These are phyloP conservation scores for Mycogona germanica DNA, from an alignment of 2,888 invertebrate species.

Conservation along the genomic window DNA sequence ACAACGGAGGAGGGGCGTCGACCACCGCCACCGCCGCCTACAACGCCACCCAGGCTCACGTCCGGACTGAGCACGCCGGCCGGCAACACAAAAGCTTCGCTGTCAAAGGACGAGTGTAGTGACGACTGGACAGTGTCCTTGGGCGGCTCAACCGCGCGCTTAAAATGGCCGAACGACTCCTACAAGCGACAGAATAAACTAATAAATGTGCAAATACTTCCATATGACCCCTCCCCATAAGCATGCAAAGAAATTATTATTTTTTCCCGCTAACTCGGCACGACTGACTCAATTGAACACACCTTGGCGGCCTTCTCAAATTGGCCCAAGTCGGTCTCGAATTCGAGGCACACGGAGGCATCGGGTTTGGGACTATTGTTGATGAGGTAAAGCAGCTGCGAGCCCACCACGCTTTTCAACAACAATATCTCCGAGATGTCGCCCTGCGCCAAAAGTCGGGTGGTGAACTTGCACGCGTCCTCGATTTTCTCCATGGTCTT, in stretches of 20 bases:
- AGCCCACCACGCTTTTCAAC: constrained; percentile 62
- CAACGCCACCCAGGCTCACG: too few relatives aligned
- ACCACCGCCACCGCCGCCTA: too few relatives aligned
- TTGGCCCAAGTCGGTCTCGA: constrained; percentile 62
- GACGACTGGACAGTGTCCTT: constrained; percentile 23
- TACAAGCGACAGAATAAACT: neutral
- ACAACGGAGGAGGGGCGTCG: constrained; percentile 23
- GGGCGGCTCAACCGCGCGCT: constrained; percentile 7
- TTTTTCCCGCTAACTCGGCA: neutral
- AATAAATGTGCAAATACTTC: neutral
- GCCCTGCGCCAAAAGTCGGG: constrained; percentile 65
- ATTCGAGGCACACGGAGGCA: constrained; percentile 53
- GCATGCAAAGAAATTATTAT: neutral
- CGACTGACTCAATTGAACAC: constrained; percentile 16
- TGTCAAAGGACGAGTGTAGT: constrained; percentile 34
- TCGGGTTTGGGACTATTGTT: constrained; percentile 71
- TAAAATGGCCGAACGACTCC: constrained; percentile 18
- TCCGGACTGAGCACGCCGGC: constrained; percentile 30
- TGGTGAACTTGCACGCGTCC: constrained; percentile 73
- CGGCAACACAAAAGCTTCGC: constrained; percentile 31
- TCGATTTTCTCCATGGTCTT: constrained; percentile 73
- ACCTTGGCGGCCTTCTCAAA: constrained; percentile 56
- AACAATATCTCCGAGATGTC: constrained; percentile 74
- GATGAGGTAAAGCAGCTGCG: constrained; percentile 63
- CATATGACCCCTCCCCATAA: too few relatives aligned